Base-by-base conservation (phyloP, 2,888 invertebrate genomes). In the Euclidia mi region DNA sequence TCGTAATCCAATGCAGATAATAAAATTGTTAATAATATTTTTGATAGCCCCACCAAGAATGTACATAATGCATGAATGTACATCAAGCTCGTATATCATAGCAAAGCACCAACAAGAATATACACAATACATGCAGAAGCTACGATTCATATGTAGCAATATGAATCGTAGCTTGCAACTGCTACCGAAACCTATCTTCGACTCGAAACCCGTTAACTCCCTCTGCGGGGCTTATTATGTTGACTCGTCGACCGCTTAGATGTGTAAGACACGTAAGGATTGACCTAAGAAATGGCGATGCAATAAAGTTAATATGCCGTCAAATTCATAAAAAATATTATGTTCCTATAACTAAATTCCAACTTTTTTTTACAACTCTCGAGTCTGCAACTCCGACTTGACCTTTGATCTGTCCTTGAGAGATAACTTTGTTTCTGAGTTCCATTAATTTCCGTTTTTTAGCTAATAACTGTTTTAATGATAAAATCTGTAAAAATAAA, bases 401-500 rank as follows among this genome's bases (percentile, higher is more conserved):
- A 47, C 17, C 46, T 38, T 47, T 38, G 47, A 41, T 49, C 20
- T 49, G 32, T 49, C 48, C 48, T 49, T 34, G 48, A 41, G 41
- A 49, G 15, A 49, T 34, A 49, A 41, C 32, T 49, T 49, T 32
- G 42, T 49, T 42, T 35, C 42, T 42, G 42, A 49, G 42, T 4
- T 49, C 42, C 28, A 42, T 34, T 42, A 42, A 42, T 49, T 42
- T 42, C 3, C 42, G 35, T 42, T 49, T 49, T 42, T 49, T 49
- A 42, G 49, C 49, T 42, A 49, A 49, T 49, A 49, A 42, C 42
- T 35, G 42, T 34, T 35, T 32, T 42, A 49, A 42, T 50, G 28
- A 50, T 17, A n/a, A n/a, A n/a, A 43, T 50, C 37, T 50, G 48
- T 50, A 37, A 50, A 43, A 51, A 43, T 50, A 50, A 20, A 20